phyloP scores from a whole-genome alignment of 2,113 vertebrate genomes.

The Zapus hudsonius region DNA sequence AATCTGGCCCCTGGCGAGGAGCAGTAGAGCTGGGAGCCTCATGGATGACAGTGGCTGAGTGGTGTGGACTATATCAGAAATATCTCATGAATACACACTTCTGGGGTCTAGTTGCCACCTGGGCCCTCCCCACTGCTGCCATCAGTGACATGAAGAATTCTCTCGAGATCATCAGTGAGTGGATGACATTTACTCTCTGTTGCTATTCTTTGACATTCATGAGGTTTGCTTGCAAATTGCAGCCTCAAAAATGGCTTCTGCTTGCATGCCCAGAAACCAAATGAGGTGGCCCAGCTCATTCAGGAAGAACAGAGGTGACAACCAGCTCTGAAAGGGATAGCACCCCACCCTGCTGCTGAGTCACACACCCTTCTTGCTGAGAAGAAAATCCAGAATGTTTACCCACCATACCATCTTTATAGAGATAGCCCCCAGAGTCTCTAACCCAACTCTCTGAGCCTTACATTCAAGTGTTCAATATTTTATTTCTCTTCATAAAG shows the following conservation, averaged over 20 bases:
- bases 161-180: slow-evolving; percentile 96
- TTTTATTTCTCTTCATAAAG: slow-evolving; percentile 54
- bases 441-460: slow-evolving; percentile 44
- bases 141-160: slow-evolving; percentile 97
- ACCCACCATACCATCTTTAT: slow-evolving; percentile 40
- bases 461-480: slow-evolving; percentile 74
- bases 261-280: slow-evolving; percentile 97
- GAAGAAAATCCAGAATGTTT: neutral
- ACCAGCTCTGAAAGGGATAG: slow-evolving; percentile 58
- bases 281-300: slow-evolving; percentile 93
- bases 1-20: too few relatives aligned
- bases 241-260: slow-evolving; percentile 98
- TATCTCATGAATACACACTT: slow-evolving; percentile 87
- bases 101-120: slow-evolving; percentile 99
- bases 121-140: slow-evolving; percentile 97
- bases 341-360: too few relatives aligned
- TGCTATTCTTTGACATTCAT: slow-evolving; percentile 98
- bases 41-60: too few relatives aligned
- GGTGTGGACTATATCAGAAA: too few relatives aligned
- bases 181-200: slow-evolving; percentile 97
- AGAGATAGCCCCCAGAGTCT: slow-evolving; percentile 54
- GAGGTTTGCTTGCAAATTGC: slow-evolving; percentile 98
- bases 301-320: too few relatives aligned
- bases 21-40: too few relatives aligned
- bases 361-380: slow-evolving; percentile 8